Evolutionary conservation across 2,113 vertebrate genomes (phyloP).

Genomic region (Scalopus aquaticus): DNA sequence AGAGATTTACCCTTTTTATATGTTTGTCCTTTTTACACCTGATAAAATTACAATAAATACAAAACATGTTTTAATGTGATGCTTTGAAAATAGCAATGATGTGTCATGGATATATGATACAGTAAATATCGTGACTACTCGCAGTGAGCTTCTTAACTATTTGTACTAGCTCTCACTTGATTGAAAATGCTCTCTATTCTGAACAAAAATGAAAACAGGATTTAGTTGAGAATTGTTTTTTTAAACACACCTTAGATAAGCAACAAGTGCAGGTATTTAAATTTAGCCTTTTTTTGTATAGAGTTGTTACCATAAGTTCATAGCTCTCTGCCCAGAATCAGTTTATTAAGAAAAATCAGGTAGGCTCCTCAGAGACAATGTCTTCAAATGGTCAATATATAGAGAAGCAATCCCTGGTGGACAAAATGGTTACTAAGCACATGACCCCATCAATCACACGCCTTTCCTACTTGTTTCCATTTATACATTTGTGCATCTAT

Average conservation of each 20-base stretch:
- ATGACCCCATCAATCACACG: background rate
- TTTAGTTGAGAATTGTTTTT: constrained; percentile 19
- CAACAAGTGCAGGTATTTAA: constrained; percentile 26
- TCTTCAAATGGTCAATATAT: background rate
- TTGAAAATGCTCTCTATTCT: constrained; percentile 45
- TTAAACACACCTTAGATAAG: constrained; percentile 42
- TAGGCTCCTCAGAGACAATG: background rate
- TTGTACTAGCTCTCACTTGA: constrained; percentile 24
- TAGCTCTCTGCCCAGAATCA: constrained; percentile 10
- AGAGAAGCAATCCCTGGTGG: background rate
- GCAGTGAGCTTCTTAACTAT: constrained; percentile 38
- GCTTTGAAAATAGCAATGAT: constrained; percentile 62
- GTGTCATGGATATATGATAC: constrained; percentile 53
- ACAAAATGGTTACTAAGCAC: background rate
- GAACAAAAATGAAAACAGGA: constrained; percentile 30
- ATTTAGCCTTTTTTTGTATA: constrained; percentile 31
- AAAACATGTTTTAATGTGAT: constrained; percentile 62
- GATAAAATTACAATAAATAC: constrained; percentile 72
- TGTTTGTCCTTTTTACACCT: constrained; percentile 67
- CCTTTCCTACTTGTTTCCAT: background rate
- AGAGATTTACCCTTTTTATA: constrained; percentile 43
- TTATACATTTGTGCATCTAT: background rate
- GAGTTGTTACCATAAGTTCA: constrained; percentile 35
- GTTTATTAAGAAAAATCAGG: background rate
- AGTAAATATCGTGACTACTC: constrained; percentile 63